These are phyloP conservation scores for Chymomyza fuscimana DNA, from an alignment of 2,888 invertebrate species.

Conservation along the genomic window DNA sequence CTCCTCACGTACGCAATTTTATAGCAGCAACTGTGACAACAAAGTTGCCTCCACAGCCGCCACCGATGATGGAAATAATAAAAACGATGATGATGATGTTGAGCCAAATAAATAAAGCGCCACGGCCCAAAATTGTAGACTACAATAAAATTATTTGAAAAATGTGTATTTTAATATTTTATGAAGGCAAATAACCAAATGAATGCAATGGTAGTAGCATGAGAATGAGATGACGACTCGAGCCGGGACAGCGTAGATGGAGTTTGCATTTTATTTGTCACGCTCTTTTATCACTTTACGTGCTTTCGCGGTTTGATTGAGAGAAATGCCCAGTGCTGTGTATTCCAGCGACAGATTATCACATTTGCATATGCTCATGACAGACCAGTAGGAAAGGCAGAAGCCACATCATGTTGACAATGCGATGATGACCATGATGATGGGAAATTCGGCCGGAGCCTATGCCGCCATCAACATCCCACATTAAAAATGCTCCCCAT, in stretches of 20 bases:
- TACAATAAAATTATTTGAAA: slow-evolving; percentile 68
- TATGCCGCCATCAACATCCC: neutral
- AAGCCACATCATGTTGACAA: neutral
- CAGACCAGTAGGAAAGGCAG: neutral
- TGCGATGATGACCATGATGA: slow-evolving; percentile 38
- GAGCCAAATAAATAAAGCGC: slow-evolving; percentile 12
- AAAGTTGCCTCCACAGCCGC: slow-evolving; percentile 39
- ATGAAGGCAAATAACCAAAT: slow-evolving; percentile 49
- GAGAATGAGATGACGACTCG: neutral
- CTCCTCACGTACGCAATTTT: slow-evolving; percentile 64
- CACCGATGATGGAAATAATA: slow-evolving; percentile 10
- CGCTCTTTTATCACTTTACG: slow-evolving; percentile 75
- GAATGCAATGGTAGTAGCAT: slow-evolving; percentile 42
- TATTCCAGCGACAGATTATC: slow-evolving; percentile 68
- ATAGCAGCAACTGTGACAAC: slow-evolving; percentile 62
- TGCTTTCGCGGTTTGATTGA: slow-evolving; percentile 30
- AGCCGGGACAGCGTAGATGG: slow-evolving; percentile 4
- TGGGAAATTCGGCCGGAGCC: slow-evolving; percentile 31
- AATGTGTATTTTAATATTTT: slow-evolving; percentile 49
- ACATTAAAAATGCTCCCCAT: slow-evolving; percentile 52
- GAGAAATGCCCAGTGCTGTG: slow-evolving; percentile 13
- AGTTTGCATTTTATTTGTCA: slow-evolving; percentile 72
- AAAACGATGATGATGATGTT: slow-evolving; percentile 5
- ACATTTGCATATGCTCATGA: slow-evolving; percentile 67
- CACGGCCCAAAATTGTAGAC: slow-evolving; percentile 43